phyloP scores from a whole-genome alignment of 2,888 invertebrate species.

The Panopea generosa region DNA sequence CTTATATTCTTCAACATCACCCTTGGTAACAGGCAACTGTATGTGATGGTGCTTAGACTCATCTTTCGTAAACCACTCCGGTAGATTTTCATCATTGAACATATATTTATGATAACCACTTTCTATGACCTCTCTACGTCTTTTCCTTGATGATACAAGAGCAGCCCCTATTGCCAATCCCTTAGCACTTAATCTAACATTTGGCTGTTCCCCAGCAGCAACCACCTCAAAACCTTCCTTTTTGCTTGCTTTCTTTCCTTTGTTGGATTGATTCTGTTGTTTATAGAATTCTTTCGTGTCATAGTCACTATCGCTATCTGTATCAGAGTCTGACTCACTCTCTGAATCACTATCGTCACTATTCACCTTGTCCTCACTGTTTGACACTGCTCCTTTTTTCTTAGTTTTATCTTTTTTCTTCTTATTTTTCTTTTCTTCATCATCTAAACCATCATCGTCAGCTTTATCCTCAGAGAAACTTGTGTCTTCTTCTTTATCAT shows the following conservation, averaged over 20 bases:
- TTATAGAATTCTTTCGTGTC: slow-evolving; percentile 65
- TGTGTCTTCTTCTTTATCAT: slow-evolving; percentile 48
- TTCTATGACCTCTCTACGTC: slow-evolving; percentile 95
- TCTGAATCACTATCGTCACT: slow-evolving; percentile 36
- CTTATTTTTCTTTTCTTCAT: slow-evolving; percentile 10
- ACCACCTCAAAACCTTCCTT: slow-evolving; percentile 90
- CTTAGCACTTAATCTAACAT: slow-evolving; percentile 87
- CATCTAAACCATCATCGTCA: slow-evolving; percentile 26
- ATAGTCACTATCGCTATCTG: slow-evolving; percentile 72
- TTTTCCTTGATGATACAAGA: slow-evolving; percentile 95
- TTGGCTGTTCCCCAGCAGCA: slow-evolving; percentile 84
- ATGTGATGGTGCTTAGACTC: slow-evolving; percentile 96
- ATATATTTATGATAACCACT: slow-evolving; percentile 96
- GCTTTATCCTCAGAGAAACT: slow-evolving; percentile 39
- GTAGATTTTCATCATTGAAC: slow-evolving; percentile 95
- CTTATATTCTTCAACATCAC: slow-evolving; percentile 93
- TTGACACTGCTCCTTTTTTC: background rate
- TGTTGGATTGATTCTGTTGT: slow-evolving; percentile 45
- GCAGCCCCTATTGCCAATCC: slow-evolving; percentile 97
- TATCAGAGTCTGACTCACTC: slow-evolving; percentile 33
- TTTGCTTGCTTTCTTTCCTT: slow-evolving; percentile 73
- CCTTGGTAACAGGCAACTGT: slow-evolving; percentile 93
- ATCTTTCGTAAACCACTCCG: slow-evolving; percentile 98
- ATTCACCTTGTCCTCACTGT: slow-evolving; percentile 23
- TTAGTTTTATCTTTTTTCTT: background rate